Evolutionary conservation across 2,113 vertebrate species (phyloP), one percentile per base, ranked within the genome.

Genomic region (Charina bottae): DNA sequence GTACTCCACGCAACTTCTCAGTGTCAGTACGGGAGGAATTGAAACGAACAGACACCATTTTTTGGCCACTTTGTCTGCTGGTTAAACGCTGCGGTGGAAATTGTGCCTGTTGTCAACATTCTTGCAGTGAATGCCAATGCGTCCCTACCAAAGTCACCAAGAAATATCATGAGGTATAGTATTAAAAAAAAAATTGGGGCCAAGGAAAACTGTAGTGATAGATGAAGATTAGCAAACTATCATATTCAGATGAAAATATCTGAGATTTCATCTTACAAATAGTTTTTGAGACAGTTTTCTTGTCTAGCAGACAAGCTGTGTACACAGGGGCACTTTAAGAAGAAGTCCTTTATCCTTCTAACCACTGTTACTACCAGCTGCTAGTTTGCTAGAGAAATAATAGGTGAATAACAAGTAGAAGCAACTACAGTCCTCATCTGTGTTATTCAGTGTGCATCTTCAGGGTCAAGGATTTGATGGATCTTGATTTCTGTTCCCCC

Each of bases 31-130:
- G 99, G 46, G 99, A 99, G 96, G 99, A 99, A 96, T 97, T 99
- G 54, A 98, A 98, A 96, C 97, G 98, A 93, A 99, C 99, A 0
- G 99, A 99, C 86, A 98, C 97, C 95, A 99, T 99, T 97, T 99
- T 99, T 98, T 99, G 99, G 99, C 99, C 99, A 0, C 97, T 98
- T 95, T 99, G 99, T 93, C 98, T 99, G 88, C 97, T 99, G 97
- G 99, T 99, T 88, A 99, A 99, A 90, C 99, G 99, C 24, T 99
- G 99, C 6, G 99, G 99, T 12, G 99, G 99, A 28, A 99, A 99
- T 96, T 99, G 99, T n/a, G 98, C 98, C 94, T 99, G 99, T 88
- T 99, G 99, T 94, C 97, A 98, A 9, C 98, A 99, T 93, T 98
- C 96, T 55, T 99, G 99, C 97, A 98, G 95, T 7, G 98, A 99